Conservation (phyloP, 2,113 vertebrate species). For the Varanus salvator region DNA sequence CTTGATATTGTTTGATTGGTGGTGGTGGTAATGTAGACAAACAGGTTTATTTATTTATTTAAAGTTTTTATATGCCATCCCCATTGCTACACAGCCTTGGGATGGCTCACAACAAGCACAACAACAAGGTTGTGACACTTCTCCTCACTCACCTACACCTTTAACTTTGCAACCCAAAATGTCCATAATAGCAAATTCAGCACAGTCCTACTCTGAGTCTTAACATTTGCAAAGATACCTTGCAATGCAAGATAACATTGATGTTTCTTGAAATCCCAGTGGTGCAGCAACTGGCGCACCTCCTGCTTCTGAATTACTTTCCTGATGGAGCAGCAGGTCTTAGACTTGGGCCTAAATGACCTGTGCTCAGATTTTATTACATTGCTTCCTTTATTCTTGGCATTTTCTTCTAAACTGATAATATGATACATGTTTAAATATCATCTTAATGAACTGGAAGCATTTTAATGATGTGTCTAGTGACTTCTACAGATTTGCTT, state of each 20-base stretch:
- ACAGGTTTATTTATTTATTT: no score
- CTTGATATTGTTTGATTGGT: no score
- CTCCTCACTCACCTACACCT: no score
- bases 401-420: constrained; percentile 17
- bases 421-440: rapidly evolving
- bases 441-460: constrained; percentile 25
- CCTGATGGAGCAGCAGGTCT: background rate
- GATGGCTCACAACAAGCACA: background rate
- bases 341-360: background rate
- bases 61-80: no score
- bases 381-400: background rate
- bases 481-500: background rate
- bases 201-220: background rate
- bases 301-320: background rate
- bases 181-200: background rate
- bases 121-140: background rate
- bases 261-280: background rate
- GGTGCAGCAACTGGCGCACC: no score
- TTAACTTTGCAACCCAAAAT: background rate
- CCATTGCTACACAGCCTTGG: no score
- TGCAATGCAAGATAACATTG: background rate
- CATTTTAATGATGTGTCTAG: constrained; percentile 10
- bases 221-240: background rate
- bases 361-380: background rate
- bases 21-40: no score